phyloP scores from a whole-genome alignment of 2,113 vertebrate species.

The Gambusia affinis region DNA sequence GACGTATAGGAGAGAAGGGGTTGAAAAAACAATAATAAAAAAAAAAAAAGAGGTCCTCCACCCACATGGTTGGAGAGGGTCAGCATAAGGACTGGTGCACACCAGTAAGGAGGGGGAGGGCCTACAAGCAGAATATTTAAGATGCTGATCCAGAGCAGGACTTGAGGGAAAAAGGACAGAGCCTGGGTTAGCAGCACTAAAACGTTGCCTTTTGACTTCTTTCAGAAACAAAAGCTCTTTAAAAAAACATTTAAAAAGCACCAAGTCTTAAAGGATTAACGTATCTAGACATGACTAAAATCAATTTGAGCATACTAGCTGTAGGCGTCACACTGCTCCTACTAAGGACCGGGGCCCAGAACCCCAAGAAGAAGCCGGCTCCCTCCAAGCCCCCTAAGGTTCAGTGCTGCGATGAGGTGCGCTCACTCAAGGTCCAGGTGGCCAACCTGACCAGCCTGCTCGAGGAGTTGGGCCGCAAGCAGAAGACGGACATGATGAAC shows the following conservation, averaged over 20 bases:
- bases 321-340: conserved; percentile 68
- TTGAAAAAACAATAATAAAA: conserved; percentile 6
- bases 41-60: conserved; percentile 49
- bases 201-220: no score
- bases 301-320: conserved; percentile 41
- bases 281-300: conserved; percentile 72
- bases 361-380: conserved; percentile 76
- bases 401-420: conserved; percentile 90
- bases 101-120: conserved; percentile 79
- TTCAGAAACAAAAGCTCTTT: conserved; percentile 5
- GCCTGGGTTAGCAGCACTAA: conserved; percentile 51
- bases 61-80: conserved; percentile 73
- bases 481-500: conserved; percentile 86
- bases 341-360: conserved; percentile 79
- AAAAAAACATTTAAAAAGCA: conserved; percentile 1
- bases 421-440: conserved; percentile 87
- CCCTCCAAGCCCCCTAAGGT: conserved; percentile 68
- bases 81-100: conserved; percentile 59
- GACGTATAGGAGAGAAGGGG: conserved; percentile 61
- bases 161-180: conserved; percentile 64
- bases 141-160: conserved; percentile 80
- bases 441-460: conserved; percentile 91
- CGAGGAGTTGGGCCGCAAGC: conserved; percentile 87
- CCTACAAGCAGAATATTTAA: conserved; percentile 89
- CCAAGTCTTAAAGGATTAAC: background rate